Percentiles rank a stretch among this genome's conserved stretches.
Evolutionary conservation across 2,888 invertebrate species (phyloP).

Genomic region (Chelonus formosanus): DNA sequence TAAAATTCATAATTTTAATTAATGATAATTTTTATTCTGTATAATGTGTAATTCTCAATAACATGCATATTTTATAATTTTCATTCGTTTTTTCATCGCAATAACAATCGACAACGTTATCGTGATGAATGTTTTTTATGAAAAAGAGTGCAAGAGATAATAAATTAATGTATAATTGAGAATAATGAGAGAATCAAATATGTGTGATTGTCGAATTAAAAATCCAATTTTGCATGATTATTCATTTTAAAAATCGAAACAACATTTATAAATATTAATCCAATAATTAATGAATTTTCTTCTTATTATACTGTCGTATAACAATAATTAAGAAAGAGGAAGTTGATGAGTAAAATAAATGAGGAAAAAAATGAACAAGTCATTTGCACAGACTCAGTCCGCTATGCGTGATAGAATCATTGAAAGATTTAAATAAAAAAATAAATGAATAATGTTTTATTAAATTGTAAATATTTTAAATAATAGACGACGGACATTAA

Average conservation of each 20-base stretch:
- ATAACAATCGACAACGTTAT: too few relatives aligned
- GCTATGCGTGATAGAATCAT: slow-evolving; percentile 54
- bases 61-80: too few relatives aligned
- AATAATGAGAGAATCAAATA: slow-evolving; percentile 5
- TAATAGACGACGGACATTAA: slow-evolving; percentile 59
- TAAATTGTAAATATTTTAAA: slow-evolving; percentile 64
- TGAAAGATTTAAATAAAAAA: slow-evolving; percentile 47
- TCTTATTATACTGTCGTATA: too few relatives aligned
- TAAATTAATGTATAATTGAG: slow-evolving; percentile 28
- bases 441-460: slow-evolving; percentile 52
- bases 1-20: slow-evolving; percentile 24
- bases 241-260: slow-evolving; percentile 27
- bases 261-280: background rate
- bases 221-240: background rate
- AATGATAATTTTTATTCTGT: background rate
- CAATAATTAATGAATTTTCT: too few relatives aligned
- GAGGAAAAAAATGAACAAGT: slow-evolving; percentile 36
- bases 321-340: too few relatives aligned
- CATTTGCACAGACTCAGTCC: slow-evolving; percentile 52
- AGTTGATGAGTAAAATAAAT: slow-evolving; percentile 25
- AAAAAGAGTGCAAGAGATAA: background rate
- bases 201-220: slow-evolving; percentile 3
- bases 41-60: too few relatives aligned
- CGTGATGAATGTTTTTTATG: too few relatives aligned
- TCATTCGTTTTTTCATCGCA: too few relatives aligned